Conservation (phyloP, 37 sponge, comb jelly and placozoan genomes). For the Ephydatia muelleri region DNA sequence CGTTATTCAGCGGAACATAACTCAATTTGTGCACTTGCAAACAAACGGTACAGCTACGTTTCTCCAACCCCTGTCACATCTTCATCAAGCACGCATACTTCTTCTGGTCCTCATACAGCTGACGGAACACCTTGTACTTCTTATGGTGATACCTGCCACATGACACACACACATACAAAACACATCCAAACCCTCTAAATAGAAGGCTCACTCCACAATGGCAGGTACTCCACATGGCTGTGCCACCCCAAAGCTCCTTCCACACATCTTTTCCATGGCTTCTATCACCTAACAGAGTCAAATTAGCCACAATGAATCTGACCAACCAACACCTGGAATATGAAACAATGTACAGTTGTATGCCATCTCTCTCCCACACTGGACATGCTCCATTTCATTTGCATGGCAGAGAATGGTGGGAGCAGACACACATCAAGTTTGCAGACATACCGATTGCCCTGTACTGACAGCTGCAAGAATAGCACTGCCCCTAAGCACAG, state of each 20-base stretch:
- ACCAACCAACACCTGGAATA: too few relatives aligned
- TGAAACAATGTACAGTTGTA: too few relatives aligned
- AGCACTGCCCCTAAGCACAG: constrained; percentile 70
- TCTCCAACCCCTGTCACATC: background rate
- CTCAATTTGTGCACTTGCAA: background rate
- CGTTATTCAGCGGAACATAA: background rate
- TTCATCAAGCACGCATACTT: constrained; percentile 58
- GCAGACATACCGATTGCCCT: constrained; percentile 12
- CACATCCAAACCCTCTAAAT: background rate
- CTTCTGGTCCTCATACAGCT: constrained; percentile 45
- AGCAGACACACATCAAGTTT: background rate
- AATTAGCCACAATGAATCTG: background rate
- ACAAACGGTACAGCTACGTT: background rate
- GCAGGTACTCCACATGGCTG: background rate
- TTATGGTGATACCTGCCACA: constrained; percentile 47
- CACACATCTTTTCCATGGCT: constrained; percentile 16
- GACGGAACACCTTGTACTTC: constrained; percentile 55
- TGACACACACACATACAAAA: background rate
- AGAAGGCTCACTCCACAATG: background rate
- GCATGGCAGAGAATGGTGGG: background rate
- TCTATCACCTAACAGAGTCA: background rate
- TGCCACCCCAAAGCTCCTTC: background rate
- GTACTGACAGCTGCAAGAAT: constrained; percentile 65
- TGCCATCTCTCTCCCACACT: too few relatives aligned
- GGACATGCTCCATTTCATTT: background rate